Conservation (phyloP, 1,140 invertebrate species). For the Lepidostoma basale region DNA sequence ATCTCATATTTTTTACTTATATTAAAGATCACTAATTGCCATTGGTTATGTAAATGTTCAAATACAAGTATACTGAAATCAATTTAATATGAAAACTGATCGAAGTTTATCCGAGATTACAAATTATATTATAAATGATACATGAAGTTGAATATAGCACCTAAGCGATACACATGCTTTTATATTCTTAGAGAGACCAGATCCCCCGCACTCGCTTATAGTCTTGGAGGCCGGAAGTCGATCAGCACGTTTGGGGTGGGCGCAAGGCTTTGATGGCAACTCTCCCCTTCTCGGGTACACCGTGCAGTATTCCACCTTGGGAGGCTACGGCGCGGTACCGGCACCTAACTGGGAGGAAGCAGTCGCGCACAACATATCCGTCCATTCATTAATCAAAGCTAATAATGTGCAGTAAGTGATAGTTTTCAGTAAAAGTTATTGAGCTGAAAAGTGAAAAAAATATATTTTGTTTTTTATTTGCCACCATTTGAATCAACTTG, state of each 20-base stretch:
- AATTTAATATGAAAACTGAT: too few species aligned
- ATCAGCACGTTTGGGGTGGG: constrained; percentile 75
- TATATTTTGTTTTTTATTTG: too few species aligned
- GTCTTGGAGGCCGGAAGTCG: constrained; percentile 73
- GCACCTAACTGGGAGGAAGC: constrained; percentile 55
- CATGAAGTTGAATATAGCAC: not conserved
- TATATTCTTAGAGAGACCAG: constrained; percentile 68
- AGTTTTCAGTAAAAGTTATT: not conserved
- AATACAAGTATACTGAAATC: too few species aligned
- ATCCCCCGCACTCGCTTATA: constrained; percentile 70
- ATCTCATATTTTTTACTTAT: too few species aligned
- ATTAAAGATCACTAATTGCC: too few species aligned
- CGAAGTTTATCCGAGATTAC: too few species aligned
- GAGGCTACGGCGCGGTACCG: constrained; percentile 54
- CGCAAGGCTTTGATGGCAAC: constrained; percentile 82
- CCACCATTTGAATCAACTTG: too few species aligned
- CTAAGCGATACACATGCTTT: not conserved
- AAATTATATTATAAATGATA: not conserved
- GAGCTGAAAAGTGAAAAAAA: too few species aligned
- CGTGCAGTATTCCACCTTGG: constrained; percentile 65
- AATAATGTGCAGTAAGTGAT: constrained; percentile 11
- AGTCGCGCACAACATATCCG: constrained; percentile 54
- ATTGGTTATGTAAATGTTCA: too few species aligned
- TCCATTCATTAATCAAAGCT: constrained; percentile 43
- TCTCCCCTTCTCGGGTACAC: constrained; percentile 76